These are phyloP conservation scores for Taenaris catops DNA, from an alignment of 2,888 invertebrate genomes.

Conservation along the genomic window DNA sequence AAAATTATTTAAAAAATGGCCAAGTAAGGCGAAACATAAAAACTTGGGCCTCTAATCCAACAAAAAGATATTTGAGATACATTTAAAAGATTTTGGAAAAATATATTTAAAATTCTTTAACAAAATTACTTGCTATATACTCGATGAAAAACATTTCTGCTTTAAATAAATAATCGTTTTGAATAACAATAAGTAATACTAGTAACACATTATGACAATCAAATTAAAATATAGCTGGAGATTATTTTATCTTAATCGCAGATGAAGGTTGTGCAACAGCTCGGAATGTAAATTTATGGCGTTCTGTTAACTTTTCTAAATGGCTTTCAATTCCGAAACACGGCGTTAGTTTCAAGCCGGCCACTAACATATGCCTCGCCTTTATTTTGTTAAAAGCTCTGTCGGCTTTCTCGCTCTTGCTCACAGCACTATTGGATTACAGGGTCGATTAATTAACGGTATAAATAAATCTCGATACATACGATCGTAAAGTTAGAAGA, in stretches of 20 bases:
- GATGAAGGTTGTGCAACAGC: constrained; percentile 51
- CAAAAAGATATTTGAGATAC: too few species aligned
- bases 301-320: constrained; percentile 54
- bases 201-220: constrained; percentile 21
- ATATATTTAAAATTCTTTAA: too few species aligned
- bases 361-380: constrained; percentile 24
- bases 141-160: too few species aligned
- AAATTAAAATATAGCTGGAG: constrained; percentile 25
- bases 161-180: not conserved
- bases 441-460: constrained; percentile 29
- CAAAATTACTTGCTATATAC: too few species aligned
- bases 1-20: too few species aligned
- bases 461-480: constrained; percentile 22
- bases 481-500: constrained; percentile 23
- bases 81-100: too few species aligned
- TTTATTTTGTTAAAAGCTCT: constrained; percentile 18
- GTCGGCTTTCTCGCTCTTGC: constrained; percentile 16
- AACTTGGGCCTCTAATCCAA: too few species aligned
- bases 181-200: constrained; percentile 10
- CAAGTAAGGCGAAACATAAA: too few species aligned
- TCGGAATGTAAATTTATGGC: constrained; percentile 62
- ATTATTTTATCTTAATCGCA: constrained; percentile 43
- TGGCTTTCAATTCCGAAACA: constrained; percentile 55
- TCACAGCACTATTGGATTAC: constrained; percentile 22
- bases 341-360: constrained; percentile 35